Evolutionary conservation across 2,113 vertebrate genomes (phyloP).

Genomic region (Hemibagrus wyckioides): DNA sequence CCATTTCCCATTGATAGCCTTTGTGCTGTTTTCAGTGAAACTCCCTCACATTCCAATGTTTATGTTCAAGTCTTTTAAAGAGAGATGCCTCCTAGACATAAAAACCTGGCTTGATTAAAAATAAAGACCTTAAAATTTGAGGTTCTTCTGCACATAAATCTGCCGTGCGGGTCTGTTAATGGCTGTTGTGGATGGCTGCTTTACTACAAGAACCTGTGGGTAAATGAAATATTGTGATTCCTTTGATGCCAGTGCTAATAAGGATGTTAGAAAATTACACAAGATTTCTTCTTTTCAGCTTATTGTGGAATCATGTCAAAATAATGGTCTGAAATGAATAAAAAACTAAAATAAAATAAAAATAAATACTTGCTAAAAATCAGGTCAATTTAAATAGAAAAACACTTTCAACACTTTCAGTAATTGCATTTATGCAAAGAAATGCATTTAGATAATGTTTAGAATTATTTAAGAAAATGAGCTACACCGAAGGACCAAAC

Average conservation of each 20-base stretch:
- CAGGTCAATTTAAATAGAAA: neutral
- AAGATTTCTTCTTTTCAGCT: neutral
- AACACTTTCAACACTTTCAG: neutral
- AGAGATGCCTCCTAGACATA: slow-evolving; percentile 28
- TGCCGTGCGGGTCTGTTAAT: slow-evolving; percentile 24
- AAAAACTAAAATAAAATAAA: neutral
- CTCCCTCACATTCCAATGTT: slow-evolving; percentile 34
- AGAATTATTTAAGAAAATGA: neutral
- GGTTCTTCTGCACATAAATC: slow-evolving; percentile 17
- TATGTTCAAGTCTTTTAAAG: slow-evolving; percentile 18
- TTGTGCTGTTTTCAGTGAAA: slow-evolving; percentile 7
- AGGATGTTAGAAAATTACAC: neutral
- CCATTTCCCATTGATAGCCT: neutral
- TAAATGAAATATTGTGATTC: slow-evolving; percentile 24
- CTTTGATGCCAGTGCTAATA: slow-evolving; percentile 35
- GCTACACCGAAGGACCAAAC: neutral
- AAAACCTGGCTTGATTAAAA: slow-evolving; percentile 27
- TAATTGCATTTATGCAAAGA: neutral
- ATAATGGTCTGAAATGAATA: neutral
- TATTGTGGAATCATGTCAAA: neutral
- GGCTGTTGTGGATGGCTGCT: slow-evolving; percentile 7
- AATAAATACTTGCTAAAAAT: neutral
- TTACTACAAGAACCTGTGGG: slow-evolving; percentile 27
- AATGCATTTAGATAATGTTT: neutral
- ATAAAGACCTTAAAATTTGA: slow-evolving; percentile 36